Evolutionary conservation across 2,888 invertebrate species (phyloP), one percentile per base, ranked within the genome.

Genomic region (Pantelozetes paolii): DNA sequence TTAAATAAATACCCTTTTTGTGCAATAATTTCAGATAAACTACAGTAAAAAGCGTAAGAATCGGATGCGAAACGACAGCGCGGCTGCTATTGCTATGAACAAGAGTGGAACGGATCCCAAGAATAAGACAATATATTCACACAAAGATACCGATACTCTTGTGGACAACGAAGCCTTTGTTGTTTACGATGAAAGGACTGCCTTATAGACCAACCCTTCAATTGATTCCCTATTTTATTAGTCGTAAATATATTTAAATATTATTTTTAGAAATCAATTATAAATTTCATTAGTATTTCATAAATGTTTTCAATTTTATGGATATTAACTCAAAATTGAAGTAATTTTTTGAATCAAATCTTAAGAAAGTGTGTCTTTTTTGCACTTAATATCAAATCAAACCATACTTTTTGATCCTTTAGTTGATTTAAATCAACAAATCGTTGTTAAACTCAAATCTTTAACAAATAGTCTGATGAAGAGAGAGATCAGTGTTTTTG

Each of bases 11-110:
- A 36, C 5, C 5, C 6, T 36, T 5, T 36, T 36, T 36, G 36
- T 5, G 36, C 15, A 30, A 75, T 76, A 71, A 76, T 82, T 82
- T 45, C 82, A 89, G 89, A 89, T 89, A 40, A 89, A 88, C 80
- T 86, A 89, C 79, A 89, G 89, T 81, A 90, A 89, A 82, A 90
- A 90, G 81, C 86, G 89, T 80, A 89, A 89, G 84, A 90, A 89
- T 82, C 87, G 90, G 73, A 90, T 91, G 90, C 86, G 89, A 78
- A 90, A 88, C 82, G 89, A 89, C 81, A 90, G 90, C 83, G 90
- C 90, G 1, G 90, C 90, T 72, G 87, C 88, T 73, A 90, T 90
- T 80, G 91, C 91, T 26, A 85, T 90, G 77, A 86, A 88, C 81
- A 89, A 89, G 82, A 90, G 89, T n/a, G 86, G 57, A 57, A 64